Evolutionary conservation across 2,888 invertebrate species (phyloP), one percentile per base, ranked within the genome.

Genomic region (Protonemura montana): DNA sequence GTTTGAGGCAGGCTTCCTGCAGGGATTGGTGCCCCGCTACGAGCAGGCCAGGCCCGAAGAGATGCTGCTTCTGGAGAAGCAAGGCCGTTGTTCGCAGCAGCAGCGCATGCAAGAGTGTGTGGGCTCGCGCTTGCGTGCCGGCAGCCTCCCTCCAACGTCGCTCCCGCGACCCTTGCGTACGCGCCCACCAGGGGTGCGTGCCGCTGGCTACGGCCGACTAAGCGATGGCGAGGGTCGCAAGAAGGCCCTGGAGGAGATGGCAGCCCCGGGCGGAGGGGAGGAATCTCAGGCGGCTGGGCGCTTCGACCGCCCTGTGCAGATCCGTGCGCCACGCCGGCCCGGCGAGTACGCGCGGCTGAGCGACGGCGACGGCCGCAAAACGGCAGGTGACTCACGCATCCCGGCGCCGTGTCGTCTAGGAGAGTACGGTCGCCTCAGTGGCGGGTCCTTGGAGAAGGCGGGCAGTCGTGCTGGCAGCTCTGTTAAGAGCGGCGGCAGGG

Each of bases 11-110:
- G 89, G 88, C 85, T 89, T 89, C 83, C 90, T 92, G 90, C 92
- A 92, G 89, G 90, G 90, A 85, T 91, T 93, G 89, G 90, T 93
- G 87, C 80, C 87, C 27, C 87, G 87, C 30, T 87, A 87, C 82
- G 88, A 88, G 28, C 87, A 87, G 35, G 88, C 86, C 25, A 92
- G 92, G 89, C 94, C 93, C 82, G 95, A 94, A 89, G 95, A 95
- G 89, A 95, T 96, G 90, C 91, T 95, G 89, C 93, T 96, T 88
- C 91, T 96, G 88, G 96, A 96, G 92, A 94, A 96, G 88, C 96
- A 96, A 90, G 96, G 96, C 0, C 93, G 95, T 82, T 95, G 95
- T 86, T 95, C 95, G 41, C 96, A 96, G 91, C 94, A 95, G 89
- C 95, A 96, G 88, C 92, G 95, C 85, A 93, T 93, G 93, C 92